Evolutionary conservation across 2,113 vertebrate genomes (phyloP), one percentile per base, ranked within the genome.

Genomic region (Tympanuchus pallidicinctus): DNA sequence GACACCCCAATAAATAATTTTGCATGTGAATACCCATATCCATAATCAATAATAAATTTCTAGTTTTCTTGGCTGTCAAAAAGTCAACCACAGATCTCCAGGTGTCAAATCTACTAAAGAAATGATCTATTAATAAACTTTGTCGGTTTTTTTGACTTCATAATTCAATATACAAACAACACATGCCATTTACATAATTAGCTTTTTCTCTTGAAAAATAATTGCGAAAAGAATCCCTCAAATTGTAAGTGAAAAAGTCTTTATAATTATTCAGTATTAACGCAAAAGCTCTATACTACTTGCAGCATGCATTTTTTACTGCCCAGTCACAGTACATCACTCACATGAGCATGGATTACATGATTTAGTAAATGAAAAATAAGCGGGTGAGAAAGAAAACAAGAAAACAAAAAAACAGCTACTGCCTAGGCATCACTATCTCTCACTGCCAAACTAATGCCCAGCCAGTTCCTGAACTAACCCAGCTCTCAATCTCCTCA

Each of bases 331-430:
- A 52, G 52, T 14, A 60, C 21, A 22, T 21, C 2, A 47, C 6
- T 27, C 9, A n/a, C 27, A 20, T 28, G 30, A 18, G 19, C 1
- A 10, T 4, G 17, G 47, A 50, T 1, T 3, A 42, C 8, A 5
- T 88, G 91, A 72, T 88, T 61, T 61, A 90, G 88, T 88, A 96
- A 96, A 93, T 91, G 95, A 61, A 61, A 38, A 22, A 61, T 34
- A 36, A 61, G 34, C 25, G 22, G 30, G 32, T 16, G 34, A 61
- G 19, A 60, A 60, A 56, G 12, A 22, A 36, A 60, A 60, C 27
- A 56, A 56, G 9, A 8, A 8, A 36, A 34, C 20, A 34, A 36
- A 60, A 61, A 25, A 36, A 15, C 8, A 36, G 9, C 34, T 61
- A 14, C 24, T 61, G 59, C 59, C 9, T 36, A 61, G 13, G 59